Evolutionary conservation across 2,888 invertebrate species (phyloP).

Genomic region (Andrena haemorrhoa): DNA sequence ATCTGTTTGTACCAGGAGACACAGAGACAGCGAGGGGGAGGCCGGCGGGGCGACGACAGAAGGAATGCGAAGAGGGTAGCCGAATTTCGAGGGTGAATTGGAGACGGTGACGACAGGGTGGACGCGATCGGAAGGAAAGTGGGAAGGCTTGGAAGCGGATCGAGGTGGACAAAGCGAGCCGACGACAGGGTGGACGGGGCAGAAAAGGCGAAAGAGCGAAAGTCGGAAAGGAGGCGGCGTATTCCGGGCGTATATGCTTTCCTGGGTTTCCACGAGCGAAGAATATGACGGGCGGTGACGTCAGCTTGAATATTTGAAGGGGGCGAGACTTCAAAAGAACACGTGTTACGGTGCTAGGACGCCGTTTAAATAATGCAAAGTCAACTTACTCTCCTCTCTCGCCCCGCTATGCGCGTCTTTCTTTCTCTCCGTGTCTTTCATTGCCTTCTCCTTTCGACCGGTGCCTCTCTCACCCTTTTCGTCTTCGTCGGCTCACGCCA

Average conservation of each 20-base stretch:
- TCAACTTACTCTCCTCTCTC: conserved; percentile 82
- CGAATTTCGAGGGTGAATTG: background rate
- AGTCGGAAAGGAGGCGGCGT: conserved; percentile 54
- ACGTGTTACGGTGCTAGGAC: conserved; percentile 84
- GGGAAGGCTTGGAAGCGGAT: background rate
- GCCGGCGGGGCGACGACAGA: background rate
- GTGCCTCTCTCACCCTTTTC: conserved; percentile 28
- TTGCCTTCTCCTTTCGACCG: conserved; percentile 54
- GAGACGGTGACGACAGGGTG: background rate
- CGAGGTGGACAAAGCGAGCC: conserved; percentile 4
- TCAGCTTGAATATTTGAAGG: conserved; percentile 84
- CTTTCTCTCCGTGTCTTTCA: conserved; percentile 54
- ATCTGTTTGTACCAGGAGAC: background rate
- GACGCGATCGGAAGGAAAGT: background rate
- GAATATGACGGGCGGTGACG: conserved; percentile 84
- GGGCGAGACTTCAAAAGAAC: conserved; percentile 84
- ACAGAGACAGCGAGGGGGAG: background rate
- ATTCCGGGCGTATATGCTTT: conserved; percentile 72
- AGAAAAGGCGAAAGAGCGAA: conserved; percentile 44
- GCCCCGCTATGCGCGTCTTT: conserved; percentile 59
- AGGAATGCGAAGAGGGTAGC: background rate
- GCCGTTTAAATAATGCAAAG: conserved; percentile 85
- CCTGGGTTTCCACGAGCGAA: conserved; percentile 78
- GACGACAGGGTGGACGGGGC: background rate
- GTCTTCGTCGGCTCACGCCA: conserved; percentile 30